These are phyloP conservation scores for Battus philenor DNA, from an alignment of 1,140 invertebrate species.

Conservation along the genomic window DNA sequence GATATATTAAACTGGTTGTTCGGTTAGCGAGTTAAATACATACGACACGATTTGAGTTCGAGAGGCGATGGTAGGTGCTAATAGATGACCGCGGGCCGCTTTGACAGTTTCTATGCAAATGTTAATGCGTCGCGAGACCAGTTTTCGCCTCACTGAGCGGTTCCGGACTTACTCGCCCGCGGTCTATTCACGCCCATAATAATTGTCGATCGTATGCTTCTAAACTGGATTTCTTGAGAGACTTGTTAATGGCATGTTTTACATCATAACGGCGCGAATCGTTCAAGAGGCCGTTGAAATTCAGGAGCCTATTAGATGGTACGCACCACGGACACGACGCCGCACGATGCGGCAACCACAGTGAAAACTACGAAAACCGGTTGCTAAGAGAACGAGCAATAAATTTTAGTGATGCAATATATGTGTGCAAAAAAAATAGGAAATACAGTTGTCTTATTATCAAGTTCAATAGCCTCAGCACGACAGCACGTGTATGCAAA, in stretches of 20 bases:
- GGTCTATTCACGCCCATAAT: conserved; percentile 59
- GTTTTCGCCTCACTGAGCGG: conserved; percentile 56
- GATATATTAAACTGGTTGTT: no score
- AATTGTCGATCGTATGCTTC: conserved; percentile 41
- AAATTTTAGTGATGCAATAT: conserved; percentile 59
- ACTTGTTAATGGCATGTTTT: conserved; percentile 40
- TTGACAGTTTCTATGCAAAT: conserved; percentile 75
- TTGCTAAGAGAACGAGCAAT: conserved; percentile 31
- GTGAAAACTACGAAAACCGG: conserved; percentile 26
- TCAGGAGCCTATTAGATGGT: conserved; percentile 1
- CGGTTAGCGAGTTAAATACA: not conserved
- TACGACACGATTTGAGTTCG: conserved; percentile 20
- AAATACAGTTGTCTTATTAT: conserved; percentile 70
- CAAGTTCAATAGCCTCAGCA: conserved; percentile 72
- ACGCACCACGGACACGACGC: not conserved
- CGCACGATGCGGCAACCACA: conserved; percentile 13
- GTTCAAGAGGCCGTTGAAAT: conserved; percentile 21
- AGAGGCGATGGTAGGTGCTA: conserved; percentile 52
- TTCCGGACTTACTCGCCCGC: conserved; percentile 60
- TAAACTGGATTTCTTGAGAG: conserved; percentile 54
- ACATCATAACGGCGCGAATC: conserved; percentile 21
- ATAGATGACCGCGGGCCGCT: conserved; percentile 52
- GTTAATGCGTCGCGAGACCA: conserved; percentile 63
- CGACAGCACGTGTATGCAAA: conserved; percentile 73
- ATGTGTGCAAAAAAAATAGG: conserved; percentile 48